A percentile compares a stretch with the other conserved stretches of the same genome.
phyloP scores from a whole-genome alignment of 2,888 invertebrate genomes.

The Entomobrya proxima region DNA sequence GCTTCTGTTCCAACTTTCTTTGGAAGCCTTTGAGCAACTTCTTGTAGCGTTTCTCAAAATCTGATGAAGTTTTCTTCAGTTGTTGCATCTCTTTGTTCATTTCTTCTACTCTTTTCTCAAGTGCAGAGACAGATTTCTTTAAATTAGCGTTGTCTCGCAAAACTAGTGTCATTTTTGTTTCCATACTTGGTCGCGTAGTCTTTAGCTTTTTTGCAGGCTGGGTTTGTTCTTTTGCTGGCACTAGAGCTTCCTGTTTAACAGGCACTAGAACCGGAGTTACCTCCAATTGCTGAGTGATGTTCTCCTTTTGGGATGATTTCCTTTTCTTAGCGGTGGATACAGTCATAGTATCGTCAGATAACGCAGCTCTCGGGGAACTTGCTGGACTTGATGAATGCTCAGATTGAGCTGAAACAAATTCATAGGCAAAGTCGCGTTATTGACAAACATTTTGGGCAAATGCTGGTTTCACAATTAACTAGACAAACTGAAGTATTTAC shows the following conservation, averaged over 20 bases:
- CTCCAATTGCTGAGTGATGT: no score
- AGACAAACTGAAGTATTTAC: no score
- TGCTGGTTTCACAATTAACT: no score
- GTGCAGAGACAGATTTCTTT: background rate
- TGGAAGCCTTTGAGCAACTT: background rate
- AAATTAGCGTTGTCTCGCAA: background rate
- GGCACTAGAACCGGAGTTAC: background rate
- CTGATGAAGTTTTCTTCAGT: background rate
- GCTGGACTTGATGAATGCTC: no score
- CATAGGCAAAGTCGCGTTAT: no score
- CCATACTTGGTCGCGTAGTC: background rate
- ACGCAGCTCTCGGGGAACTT: no score
- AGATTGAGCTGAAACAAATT: no score
- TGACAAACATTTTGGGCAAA: no score
- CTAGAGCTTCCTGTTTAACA: background rate
- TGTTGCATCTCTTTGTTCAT: background rate
- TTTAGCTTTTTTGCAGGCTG: background rate
- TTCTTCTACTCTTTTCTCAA: constrained; percentile 9
- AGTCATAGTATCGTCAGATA: no score
- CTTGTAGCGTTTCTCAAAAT: background rate
- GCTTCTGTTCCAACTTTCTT: background rate
- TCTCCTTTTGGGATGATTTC: no score
- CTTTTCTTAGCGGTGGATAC: no score
- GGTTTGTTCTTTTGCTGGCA: background rate
- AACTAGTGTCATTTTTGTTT: constrained; percentile 1